Conservation (phyloP, 2,888 invertebrate genomes). For the Itoplectis maculator region DNA sequence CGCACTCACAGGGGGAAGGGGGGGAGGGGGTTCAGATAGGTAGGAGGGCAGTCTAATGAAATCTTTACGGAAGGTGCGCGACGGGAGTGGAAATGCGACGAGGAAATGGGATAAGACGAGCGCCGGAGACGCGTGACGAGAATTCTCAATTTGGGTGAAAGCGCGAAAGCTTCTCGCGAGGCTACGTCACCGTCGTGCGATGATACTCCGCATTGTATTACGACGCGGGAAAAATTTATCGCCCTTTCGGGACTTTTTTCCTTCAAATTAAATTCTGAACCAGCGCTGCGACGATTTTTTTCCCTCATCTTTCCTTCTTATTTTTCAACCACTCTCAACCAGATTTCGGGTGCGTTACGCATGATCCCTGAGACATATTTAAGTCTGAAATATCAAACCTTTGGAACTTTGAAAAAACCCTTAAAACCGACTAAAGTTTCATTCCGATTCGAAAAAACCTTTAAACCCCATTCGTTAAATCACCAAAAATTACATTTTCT, state of each 20-base stretch:
- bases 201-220: slow-evolving; percentile 12
- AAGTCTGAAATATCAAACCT: too few relatives aligned
- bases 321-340: too few relatives aligned
- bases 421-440: too few relatives aligned
- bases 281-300: too few relatives aligned
- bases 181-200: slow-evolving; percentile 21
- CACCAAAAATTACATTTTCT: too few relatives aligned
- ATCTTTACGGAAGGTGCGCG: slow-evolving; percentile 44
- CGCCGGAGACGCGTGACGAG: slow-evolving; percentile 44
- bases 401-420: too few relatives aligned
- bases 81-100: slow-evolving; percentile 46
- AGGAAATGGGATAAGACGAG: slow-evolving; percentile 57
- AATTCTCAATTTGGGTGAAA: slow-evolving; percentile 51
- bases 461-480: too few relatives aligned
- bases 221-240: slow-evolving; percentile 9
- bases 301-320: too few relatives aligned
- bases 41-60: slow-evolving; percentile 48
- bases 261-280: slow-evolving; percentile 1
- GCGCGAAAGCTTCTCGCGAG: slow-evolving; percentile 18
- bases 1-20: not conserved
- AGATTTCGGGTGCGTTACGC: too few relatives aligned
- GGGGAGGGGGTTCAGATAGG: too few relatives aligned
- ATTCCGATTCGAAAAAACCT: too few relatives aligned
- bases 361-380: too few relatives aligned
- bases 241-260: not conserved